Evolutionary conservation across 2,113 vertebrate genomes (phyloP).

Genomic region (Hydrochoerus hydrochaeris): DNA sequence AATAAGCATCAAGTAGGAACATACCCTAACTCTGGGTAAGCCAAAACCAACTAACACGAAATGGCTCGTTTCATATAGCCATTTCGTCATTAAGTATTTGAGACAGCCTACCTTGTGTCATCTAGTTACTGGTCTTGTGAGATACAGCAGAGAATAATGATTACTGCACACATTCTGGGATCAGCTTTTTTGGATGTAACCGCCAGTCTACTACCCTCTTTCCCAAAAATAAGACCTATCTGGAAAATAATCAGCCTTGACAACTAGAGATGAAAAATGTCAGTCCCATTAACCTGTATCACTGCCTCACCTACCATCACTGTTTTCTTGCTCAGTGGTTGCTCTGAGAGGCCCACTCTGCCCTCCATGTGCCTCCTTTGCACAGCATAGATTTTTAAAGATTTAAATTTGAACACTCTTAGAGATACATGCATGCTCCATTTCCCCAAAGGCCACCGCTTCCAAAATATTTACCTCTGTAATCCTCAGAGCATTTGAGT

Average conservation of each 20-base stretch:
- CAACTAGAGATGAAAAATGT: neutral
- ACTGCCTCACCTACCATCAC: neutral
- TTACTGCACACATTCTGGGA: neutral
- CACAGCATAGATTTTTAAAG: neutral
- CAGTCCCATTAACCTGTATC: neutral
- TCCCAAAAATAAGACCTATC: neutral
- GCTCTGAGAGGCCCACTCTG: neutral
- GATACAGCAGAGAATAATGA: neutral
- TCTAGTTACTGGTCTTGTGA: neutral
- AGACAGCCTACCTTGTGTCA: neutral
- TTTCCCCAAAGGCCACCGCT: neutral
- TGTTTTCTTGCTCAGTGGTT: neutral
- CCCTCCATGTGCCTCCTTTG: neutral
- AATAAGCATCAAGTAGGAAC: conserved; percentile 46
- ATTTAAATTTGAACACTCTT: neutral
- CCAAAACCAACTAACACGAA: conserved; percentile 19
- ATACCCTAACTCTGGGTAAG: neutral
- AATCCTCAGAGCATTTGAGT: neutral
- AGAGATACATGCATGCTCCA: neutral
- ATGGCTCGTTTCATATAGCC: neutral
- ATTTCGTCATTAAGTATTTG: neutral
- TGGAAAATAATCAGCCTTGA: neutral
- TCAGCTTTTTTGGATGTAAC: neutral
- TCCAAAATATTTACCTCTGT: neutral
- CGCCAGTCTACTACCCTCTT: neutral